These are phyloP conservation scores for Agonum fuliginosum DNA, from an alignment of 2,888 invertebrate genomes.

Conservation along the genomic window DNA sequence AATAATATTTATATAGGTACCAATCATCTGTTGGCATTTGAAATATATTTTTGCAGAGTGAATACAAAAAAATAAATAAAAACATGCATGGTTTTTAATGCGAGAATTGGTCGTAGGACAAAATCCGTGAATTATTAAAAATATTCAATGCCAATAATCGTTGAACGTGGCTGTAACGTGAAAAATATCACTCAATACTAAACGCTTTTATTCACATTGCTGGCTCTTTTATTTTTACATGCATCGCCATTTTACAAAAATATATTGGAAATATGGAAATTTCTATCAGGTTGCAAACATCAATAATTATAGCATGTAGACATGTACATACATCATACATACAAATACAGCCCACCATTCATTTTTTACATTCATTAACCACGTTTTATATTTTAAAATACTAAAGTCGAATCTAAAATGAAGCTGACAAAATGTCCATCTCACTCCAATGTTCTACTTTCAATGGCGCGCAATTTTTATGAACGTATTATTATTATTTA, in stretches of 20 bases:
- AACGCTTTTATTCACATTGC: background rate
- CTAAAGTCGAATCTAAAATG: too few relatives aligned
- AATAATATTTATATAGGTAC: background rate
- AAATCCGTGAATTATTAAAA: conserved; percentile 11
- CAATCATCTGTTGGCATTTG: background rate
- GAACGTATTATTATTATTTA: too few relatives aligned
- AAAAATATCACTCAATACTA: conserved; percentile 18
- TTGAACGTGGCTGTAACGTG: background rate
- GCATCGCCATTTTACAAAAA: conserved; percentile 5
- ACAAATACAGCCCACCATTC: too few relatives aligned
- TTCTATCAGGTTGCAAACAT: conserved; percentile 2
- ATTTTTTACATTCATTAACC: too few relatives aligned
- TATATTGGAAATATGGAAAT: conserved; percentile 14
- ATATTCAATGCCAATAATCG: conserved; percentile 20
- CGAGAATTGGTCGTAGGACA: conserved; percentile 17
- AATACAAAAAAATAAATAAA: conserved; percentile 4
- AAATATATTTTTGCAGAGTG: conserved; percentile 6
- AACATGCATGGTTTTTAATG: conserved; percentile 17
- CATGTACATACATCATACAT: background rate
- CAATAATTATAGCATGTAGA: background rate
- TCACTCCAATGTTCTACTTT: too few relatives aligned
- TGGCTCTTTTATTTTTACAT: background rate
- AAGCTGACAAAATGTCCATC: too few relatives aligned
- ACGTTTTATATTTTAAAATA: too few relatives aligned
- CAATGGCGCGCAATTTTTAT: too few relatives aligned